Evolutionary conservation across 2,113 vertebrate species (phyloP).

Genomic region (Sander vitreus): DNA sequence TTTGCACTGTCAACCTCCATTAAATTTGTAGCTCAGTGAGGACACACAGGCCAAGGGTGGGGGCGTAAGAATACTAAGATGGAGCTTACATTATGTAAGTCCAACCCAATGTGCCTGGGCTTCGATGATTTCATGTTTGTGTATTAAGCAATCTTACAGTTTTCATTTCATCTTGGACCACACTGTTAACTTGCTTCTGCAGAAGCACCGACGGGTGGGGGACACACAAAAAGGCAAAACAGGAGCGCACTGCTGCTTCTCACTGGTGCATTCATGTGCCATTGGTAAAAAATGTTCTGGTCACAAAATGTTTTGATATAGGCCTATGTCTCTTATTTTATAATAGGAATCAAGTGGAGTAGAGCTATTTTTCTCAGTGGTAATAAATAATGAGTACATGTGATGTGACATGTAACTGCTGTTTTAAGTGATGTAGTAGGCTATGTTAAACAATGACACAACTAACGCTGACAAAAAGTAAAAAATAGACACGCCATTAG

Average conservation of each 20-base stretch:
- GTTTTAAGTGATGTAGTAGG: neutral
- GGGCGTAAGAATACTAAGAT: constrained; percentile 19
- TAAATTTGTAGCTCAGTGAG: constrained; percentile 48
- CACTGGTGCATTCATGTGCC: constrained; percentile 36
- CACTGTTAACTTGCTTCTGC: constrained; percentile 45
- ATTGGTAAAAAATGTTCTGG: neutral
- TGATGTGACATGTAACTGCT: too few species aligned
- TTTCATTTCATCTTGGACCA: constrained; percentile 4
- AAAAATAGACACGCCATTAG: neutral
- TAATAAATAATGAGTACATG: neutral
- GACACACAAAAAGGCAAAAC: constrained; percentile 17
- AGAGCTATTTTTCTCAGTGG: neutral
- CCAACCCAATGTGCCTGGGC: constrained; percentile 1
- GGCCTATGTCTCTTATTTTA: neutral
- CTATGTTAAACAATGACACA: neutral
- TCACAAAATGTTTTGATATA: neutral
- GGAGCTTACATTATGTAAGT: constrained; percentile 27
- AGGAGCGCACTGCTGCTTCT: constrained; percentile 14
- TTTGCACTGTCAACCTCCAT: constrained; percentile 65
- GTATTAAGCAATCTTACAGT: neutral
- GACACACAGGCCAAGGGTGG: constrained; percentile 37
- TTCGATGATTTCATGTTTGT: neutral
- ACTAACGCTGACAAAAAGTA: neutral
- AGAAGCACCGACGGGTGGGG: constrained; percentile 35
- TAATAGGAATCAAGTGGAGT: neutral